Evolutionary conservation across 2,797 vertebrate species (phyloP).

Genomic region (Gadopsis bispinosus): DNA sequence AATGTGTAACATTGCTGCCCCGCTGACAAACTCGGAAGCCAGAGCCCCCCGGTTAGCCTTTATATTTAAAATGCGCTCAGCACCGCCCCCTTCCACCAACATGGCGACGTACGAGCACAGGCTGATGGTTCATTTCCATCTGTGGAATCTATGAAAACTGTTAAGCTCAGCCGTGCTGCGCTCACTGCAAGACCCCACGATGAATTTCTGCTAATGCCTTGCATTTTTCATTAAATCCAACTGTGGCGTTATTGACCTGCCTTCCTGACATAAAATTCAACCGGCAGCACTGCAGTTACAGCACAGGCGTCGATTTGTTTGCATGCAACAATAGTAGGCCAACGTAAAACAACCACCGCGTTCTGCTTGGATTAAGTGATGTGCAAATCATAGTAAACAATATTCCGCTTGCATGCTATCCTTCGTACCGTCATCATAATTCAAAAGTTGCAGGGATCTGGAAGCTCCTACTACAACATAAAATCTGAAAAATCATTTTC

Average conservation of each 20-base stretch:
- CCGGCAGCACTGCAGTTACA: slow-evolving; percentile 15
- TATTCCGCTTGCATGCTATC: slow-evolving; percentile 13
- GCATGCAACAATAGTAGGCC: no score
- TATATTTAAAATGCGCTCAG: slow-evolving; percentile 45
- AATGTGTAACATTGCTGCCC: slow-evolving; percentile 78
- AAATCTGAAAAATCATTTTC: slow-evolving; percentile 12
- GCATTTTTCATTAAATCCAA: slow-evolving; percentile 71
- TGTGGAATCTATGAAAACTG: slow-evolving; percentile 50
- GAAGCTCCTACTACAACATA: background rate
- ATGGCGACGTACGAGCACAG: slow-evolving; percentile 28
- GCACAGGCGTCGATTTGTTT: slow-evolving; percentile 4
- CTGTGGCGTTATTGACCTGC: slow-evolving; percentile 37
- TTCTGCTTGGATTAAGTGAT: slow-evolving; percentile 8
- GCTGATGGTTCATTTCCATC: slow-evolving; percentile 58
- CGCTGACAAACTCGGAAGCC: slow-evolving; percentile 64
- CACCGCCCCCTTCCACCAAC: slow-evolving; percentile 30
- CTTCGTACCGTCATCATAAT: background rate
- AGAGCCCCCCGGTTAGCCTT: slow-evolving; percentile 54
- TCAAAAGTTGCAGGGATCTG: background rate
- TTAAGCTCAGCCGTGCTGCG: slow-evolving; percentile 28
- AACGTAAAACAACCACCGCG: slow-evolving; percentile 3
- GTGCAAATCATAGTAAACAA: background rate
- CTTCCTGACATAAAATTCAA: background rate
- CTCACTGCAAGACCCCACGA: slow-evolving; percentile 53
- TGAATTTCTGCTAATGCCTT: slow-evolving; percentile 63